Base-by-base conservation (phyloP, 2,797 vertebrate genomes). In the Anniella stebbinsi region DNA sequence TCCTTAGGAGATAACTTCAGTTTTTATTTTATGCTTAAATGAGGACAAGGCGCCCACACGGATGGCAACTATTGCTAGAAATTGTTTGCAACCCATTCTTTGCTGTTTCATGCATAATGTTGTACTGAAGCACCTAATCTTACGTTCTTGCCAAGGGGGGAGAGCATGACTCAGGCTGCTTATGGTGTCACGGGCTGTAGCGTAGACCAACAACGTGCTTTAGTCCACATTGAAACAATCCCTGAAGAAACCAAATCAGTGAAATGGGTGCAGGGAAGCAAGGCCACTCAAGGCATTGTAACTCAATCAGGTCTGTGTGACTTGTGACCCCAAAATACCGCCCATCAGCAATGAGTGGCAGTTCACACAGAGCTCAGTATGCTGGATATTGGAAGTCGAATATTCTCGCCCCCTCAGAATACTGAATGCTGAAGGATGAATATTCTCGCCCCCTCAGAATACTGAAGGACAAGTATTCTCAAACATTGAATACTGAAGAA, bases 11-110 rank as follows among this genome's bases (percentile, higher is more conserved):
- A 90, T 92, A 94, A 95, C 51, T 90, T 94, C 57, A 13, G 83
- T 57, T 91, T 81, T 93, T 63, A 73, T 91, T 92, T 92, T 80
- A 75, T 87, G 30, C 91, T 93, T 90, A 95, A 94, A 94, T 90
- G 88, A 92, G 81, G 41, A 70, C 84, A 83, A 95, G 80, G 69
- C 73, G 80, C 51, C 48, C 60, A 89, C 38, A 25, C 51, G 70
- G 72, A 72, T 93, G 87, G 80, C 86, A 81, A 84, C 70, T 33
- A 88, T 38, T 80, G 84, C 75, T 91, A 80, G 88, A 93, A 95
- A 92, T 63, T 0, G 18, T 89, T 96, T 93, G 18, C 51, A 90
- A 18, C 76, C 93, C 33, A 30, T 93, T 89, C 75, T 89, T 86
- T 66, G 89, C 83, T 94, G 88, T 87, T 88, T 87, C 83, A 87